These are phyloP conservation scores for Cisticola juncidis DNA, from an alignment of 2,113 vertebrate genomes.

Conservation along the genomic window DNA sequence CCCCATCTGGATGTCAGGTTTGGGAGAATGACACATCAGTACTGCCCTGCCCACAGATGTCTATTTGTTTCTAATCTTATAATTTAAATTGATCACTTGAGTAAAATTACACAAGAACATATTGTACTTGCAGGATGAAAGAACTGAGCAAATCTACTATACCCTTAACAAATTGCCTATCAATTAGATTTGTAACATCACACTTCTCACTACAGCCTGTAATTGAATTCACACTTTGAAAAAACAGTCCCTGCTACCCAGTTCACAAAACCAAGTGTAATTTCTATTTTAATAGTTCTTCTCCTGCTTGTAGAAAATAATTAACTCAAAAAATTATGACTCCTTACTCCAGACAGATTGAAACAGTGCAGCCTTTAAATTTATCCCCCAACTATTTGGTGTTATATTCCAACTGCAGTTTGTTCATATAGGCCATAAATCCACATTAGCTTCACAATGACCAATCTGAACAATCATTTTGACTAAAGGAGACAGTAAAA, in stretches of 20 bases:
- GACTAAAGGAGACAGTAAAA: not conserved
- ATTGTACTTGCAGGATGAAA: not conserved
- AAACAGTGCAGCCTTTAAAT: not conserved
- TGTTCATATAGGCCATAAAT: not conserved
- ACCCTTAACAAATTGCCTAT: not conserved
- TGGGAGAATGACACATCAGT: not conserved
- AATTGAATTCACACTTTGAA: conserved; percentile 12
- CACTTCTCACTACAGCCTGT: not conserved
- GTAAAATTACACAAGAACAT: not conserved
- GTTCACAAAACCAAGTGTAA: not conserved
- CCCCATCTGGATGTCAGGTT: not conserved
- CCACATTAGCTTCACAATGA: not conserved
- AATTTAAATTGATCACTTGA: not conserved
- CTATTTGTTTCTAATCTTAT: not conserved
- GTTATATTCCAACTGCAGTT: not conserved
- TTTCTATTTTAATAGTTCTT: not conserved
- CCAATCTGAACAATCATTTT: not conserved
- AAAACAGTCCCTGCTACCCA: not conserved
- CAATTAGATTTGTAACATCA: conserved; percentile 29
- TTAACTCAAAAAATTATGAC: not conserved
- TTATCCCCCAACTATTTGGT: not conserved
- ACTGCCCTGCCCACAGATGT: not conserved
- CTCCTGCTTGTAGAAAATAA: not conserved
- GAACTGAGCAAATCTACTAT: not conserved
- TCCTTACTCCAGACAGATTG: not conserved